Base-by-base conservation (phyloP, 2,797 vertebrate species). In the Epinephelus awoara region DNA sequence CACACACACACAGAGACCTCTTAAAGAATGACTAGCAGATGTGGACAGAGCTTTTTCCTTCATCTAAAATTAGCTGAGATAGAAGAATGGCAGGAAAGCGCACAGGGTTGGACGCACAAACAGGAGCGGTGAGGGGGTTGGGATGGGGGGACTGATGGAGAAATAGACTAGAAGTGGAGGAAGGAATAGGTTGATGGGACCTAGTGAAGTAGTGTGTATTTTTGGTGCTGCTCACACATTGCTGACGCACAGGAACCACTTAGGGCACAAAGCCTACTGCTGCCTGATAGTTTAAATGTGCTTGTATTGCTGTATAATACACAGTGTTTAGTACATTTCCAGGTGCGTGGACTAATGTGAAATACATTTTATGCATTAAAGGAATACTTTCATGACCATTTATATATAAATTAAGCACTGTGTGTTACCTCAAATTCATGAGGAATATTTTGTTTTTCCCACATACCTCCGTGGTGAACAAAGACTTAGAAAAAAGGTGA, bases 1-100 rank as follows among this genome's bases (percentile, higher is more conserved):
- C 59, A 77, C 61, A 69, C 51, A 25, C 72, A 77, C 46, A 74
- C 80, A 82, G 80, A 72, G 67, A 82, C 74, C 58, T 76, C 80
- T 87, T 77, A 58, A 75, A 89, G 83, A 92, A 93, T 92, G 91
- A 91, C 91, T 92, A 85, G 71, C 93, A 92, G 91, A 93, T 94
- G 93, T 94, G 87, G 87, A 93, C 87, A 73, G 80, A 91, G 80
- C 82, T 85, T 92, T 93, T 93, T 80, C 91, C 93, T 91, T 85
- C 79, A 85, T 91, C 95, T 95, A 96, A 95, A 96, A 94, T 95
- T 95, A 95, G 93, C 91, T 71, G 49, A 58, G 52, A 85, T 77
- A 92, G 89, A 95, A 96, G 95, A 96, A 96, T 95, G 86, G 90
- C 93, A 96, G 95, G 95, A 96, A 96, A 88, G 81, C 75, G 25